phyloP scores from a whole-genome alignment of 2,797 vertebrate genomes.

The Etheostoma perlongum region DNA sequence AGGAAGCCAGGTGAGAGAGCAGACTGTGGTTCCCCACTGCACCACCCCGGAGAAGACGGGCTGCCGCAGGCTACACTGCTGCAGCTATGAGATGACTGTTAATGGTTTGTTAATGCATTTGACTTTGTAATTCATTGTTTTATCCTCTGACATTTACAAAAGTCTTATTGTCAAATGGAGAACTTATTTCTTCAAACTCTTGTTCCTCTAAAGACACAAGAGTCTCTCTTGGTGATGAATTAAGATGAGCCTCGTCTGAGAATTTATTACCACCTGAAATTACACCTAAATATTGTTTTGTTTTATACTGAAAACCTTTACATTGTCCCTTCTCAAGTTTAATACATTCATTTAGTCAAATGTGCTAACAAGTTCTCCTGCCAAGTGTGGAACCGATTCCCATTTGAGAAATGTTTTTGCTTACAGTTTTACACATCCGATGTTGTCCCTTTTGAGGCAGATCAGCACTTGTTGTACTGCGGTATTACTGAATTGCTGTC shows the following conservation, averaged over 20 bases:
- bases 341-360: background rate
- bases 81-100: conserved; percentile 8
- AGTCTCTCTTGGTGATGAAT: background rate
- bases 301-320: conserved; percentile 1
- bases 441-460: conserved; percentile 7
- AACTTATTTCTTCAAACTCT: conserved; percentile 6
- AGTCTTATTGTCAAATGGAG: conserved; percentile 10
- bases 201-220: background rate
- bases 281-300: background rate
- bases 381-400: background rate
- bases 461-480: conserved; percentile 11
- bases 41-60: background rate
- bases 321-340: background rate
- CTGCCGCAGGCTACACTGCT: conserved; percentile 17
- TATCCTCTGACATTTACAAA: conserved; percentile 35
- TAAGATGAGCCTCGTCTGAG: background rate
- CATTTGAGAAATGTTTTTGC: conserved; percentile 12
- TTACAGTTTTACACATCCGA: conserved; percentile 1
- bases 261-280: background rate
- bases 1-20: conserved; percentile 46
- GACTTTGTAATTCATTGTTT: conserved; percentile 21
- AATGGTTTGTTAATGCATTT: conserved; percentile 16
- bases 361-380: background rate
- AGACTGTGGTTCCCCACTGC: background rate
- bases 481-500: too few species aligned